phyloP scores from a whole-genome alignment of 2,888 invertebrate species.

The Steinernema carpocapsae region DNA sequence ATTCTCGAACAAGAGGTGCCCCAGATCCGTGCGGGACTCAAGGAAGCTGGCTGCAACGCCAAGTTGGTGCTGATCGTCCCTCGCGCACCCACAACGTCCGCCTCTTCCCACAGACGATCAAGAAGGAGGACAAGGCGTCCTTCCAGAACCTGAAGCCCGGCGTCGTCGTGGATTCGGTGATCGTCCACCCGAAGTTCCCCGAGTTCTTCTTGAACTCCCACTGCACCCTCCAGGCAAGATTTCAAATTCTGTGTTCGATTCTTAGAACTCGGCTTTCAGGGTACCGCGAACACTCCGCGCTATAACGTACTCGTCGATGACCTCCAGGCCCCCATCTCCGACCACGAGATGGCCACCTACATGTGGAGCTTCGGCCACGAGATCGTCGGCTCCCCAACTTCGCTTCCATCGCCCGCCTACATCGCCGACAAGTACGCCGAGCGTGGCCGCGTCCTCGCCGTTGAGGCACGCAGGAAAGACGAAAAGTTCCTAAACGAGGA shows the following conservation, averaged over 20 bases:
- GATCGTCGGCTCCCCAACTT: slow-evolving; percentile 52
- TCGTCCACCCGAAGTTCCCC: slow-evolving; percentile 54
- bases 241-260: background rate
- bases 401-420: slow-evolving; percentile 56
- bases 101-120: slow-evolving; percentile 17
- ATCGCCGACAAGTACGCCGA: slow-evolving; percentile 24
- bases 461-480: background rate
- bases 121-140: slow-evolving; percentile 39
- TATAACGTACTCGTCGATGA: slow-evolving; percentile 64
- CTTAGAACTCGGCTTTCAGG: slow-evolving; percentile 48
- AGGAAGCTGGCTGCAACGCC: slow-evolving; percentile 1
- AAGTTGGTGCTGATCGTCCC: slow-evolving; percentile 52
- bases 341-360: slow-evolving; percentile 55
- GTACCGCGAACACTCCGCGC: slow-evolving; percentile 60
- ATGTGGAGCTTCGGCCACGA: slow-evolving; percentile 53
- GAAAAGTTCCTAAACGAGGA: slow-evolving; percentile 2
- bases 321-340: slow-evolving; percentile 47
- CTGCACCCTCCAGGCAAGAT: slow-evolving; percentile 56
- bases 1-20: slow-evolving; percentile 52
- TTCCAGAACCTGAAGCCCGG: slow-evolving; percentile 58
- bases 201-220: slow-evolving; percentile 64
- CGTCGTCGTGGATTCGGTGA: slow-evolving; percentile 50
- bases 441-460: slow-evolving; percentile 29
- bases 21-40: slow-evolving; percentile 41
- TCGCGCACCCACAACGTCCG: slow-evolving; percentile 52